phyloP scores from a whole-genome alignment of 1,140 invertebrate genomes.

The Holcopasites calliopsidis region DNA sequence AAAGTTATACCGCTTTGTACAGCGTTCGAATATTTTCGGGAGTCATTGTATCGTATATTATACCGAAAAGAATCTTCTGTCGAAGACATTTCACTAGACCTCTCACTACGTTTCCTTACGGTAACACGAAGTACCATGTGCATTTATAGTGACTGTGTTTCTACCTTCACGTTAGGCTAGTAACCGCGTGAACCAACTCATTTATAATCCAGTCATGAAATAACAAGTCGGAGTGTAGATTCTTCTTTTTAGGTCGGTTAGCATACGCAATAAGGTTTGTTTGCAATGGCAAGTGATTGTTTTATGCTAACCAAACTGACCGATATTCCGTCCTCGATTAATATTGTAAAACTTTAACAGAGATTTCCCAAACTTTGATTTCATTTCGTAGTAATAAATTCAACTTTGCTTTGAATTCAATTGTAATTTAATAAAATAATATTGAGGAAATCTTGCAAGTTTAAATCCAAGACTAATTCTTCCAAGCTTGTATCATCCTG shows the following conservation, averaged over 20 bases:
- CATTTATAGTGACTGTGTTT: not conserved
- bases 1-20: no score
- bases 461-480: no score
- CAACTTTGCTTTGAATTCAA: no score
- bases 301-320: not conserved
- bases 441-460: no score
- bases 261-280: slow-evolving; percentile 1
- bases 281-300: not conserved
- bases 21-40: no score
- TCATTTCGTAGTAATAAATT: no score
- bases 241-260: slow-evolving; percentile 5
- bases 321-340: not conserved
- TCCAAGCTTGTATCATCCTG: no score
- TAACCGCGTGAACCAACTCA: not conserved
- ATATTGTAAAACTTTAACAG: not conserved
- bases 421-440: no score
- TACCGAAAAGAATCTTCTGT: not conserved
- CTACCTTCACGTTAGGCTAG: not conserved
- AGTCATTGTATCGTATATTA: no score
- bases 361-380: no score
- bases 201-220: slow-evolving; percentile 12
- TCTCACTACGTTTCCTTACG: not conserved
- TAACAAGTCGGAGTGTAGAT: slow-evolving; percentile 6
- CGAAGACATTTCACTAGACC: not conserved
- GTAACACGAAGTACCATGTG: not conserved